A percentile compares a stretch with the other conserved stretches of the same genome.
Conservation (phyloP, 1,140 invertebrate species). For the Procambarus clarkii region DNA sequence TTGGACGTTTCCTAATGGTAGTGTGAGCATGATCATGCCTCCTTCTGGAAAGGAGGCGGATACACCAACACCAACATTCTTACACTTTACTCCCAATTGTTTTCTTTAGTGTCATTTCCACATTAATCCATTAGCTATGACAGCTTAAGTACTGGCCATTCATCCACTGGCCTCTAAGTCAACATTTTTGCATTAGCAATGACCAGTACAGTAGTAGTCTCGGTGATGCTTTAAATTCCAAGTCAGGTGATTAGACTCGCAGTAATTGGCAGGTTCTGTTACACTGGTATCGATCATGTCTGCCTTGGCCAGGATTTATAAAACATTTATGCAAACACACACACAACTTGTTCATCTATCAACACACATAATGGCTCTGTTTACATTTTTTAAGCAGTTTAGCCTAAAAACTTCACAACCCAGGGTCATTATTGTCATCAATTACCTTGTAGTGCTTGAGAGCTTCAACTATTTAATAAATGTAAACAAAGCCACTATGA, state of each 20-base stretch:
- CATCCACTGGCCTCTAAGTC: slow-evolving; percentile 4
- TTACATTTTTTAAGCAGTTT: too few relatives aligned
- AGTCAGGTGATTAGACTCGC: too few relatives aligned
- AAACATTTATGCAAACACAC: too few relatives aligned
- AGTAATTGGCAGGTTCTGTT: background rate
- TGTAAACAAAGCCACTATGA: too few relatives aligned
- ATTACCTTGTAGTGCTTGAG: too few relatives aligned
- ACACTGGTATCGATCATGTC: background rate
- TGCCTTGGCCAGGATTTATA: background rate
- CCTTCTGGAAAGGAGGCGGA: background rate
- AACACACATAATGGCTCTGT: too few relatives aligned
- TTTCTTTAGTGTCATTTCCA: background rate
- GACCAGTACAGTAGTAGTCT: background rate
- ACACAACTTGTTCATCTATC: too few relatives aligned
- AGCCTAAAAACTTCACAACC: too few relatives aligned
- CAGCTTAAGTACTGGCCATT: slow-evolving; percentile 2
- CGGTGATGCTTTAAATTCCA: background rate
- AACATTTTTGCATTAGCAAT: background rate
- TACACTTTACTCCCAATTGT: background rate
- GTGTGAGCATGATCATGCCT: background rate
- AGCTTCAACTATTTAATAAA: too few relatives aligned
- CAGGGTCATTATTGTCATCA: too few relatives aligned
- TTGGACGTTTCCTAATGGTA: background rate
- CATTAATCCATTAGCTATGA: background rate
- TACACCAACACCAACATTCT: background rate